Percentiles rank a stretch among this genome's conserved stretches.
Conservation (phyloP, 2,113 vertebrate species). For the Menidia beryllina region DNA sequence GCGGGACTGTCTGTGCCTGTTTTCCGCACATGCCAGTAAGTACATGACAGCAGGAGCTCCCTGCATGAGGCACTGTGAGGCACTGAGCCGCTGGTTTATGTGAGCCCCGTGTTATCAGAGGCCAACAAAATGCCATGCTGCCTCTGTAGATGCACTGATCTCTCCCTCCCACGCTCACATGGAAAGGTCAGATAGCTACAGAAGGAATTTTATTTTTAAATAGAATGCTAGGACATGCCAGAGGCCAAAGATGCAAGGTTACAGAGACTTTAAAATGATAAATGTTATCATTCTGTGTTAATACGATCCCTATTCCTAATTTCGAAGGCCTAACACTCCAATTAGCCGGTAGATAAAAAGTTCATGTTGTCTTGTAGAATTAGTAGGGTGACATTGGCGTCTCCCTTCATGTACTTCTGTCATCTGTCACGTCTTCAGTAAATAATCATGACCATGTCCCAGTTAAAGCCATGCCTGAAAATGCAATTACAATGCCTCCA, state of each 20-base stretch:
- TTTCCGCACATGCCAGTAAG: constrained; percentile 31
- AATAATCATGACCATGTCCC: neutral
- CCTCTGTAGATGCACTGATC: constrained; percentile 64
- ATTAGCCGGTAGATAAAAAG: neutral
- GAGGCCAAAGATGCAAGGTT: constrained; percentile 41
- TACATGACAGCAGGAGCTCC: constrained; percentile 37
- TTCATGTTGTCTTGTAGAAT: neutral
- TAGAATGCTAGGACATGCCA: constrained; percentile 33
- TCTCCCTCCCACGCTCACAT: constrained; percentile 46
- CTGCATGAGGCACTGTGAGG: constrained; percentile 29
- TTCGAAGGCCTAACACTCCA: neutral
- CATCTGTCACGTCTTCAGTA: neutral
- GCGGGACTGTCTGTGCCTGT: constrained; percentile 1
- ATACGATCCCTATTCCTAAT: neutral
- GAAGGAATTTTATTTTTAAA: constrained; percentile 32
- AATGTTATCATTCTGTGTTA: constrained; percentile 9
- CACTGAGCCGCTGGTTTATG: constrained; percentile 27
- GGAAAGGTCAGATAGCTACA: constrained; percentile 74
- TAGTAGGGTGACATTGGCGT: neutral
- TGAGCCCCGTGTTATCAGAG: constrained; percentile 52
- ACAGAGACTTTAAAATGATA: constrained; percentile 18
- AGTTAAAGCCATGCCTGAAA: neutral
- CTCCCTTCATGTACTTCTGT: neutral
- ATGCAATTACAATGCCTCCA: neutral
- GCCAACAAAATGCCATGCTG: constrained; percentile 65